Evolutionary conservation across 1,140 invertebrate genomes (phyloP).

Genomic region (Steinernema khuongi): DNA sequence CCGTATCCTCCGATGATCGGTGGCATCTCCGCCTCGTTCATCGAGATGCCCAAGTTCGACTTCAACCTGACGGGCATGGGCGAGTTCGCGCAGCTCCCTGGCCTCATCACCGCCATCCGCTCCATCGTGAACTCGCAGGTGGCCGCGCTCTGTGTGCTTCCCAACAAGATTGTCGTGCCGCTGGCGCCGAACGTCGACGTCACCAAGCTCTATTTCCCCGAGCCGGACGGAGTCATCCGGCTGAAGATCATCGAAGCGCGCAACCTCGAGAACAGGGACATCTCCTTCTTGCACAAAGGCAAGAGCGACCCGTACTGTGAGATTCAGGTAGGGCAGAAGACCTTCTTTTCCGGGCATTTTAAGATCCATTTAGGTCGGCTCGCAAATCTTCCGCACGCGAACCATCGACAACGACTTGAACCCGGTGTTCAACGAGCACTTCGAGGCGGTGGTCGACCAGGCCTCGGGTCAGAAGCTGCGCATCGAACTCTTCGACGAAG

Average conservation of each 20-base stretch:
- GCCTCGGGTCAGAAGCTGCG: conserved; percentile 54
- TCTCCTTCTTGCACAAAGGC: conserved; percentile 51
- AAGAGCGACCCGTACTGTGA: conserved; percentile 55
- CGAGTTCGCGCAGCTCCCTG: conserved; percentile 55
- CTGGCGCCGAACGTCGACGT: conserved; percentile 54
- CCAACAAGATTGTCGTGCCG: conserved; percentile 56
- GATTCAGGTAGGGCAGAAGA: conserved; percentile 49
- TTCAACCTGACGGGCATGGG: conserved; percentile 58
- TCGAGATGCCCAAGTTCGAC: conserved; percentile 54
- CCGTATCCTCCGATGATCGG: conserved; percentile 58
- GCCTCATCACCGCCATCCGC: conserved; percentile 55
- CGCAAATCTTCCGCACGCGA: conserved; percentile 46
- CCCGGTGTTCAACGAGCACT: conserved; percentile 56
- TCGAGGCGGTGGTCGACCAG: conserved; percentile 58
- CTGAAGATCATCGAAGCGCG: conserved; percentile 55
- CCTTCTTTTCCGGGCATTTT: neutral
- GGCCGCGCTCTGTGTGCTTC: conserved; percentile 52
- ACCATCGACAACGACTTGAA: conserved; percentile 58
- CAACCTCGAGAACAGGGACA: conserved; percentile 56
- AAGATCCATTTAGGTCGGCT: conserved; percentile 41
- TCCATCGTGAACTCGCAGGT: conserved; percentile 49
- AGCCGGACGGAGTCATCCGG: conserved; percentile 56
- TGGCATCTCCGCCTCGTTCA: conserved; percentile 51
- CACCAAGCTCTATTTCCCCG: conserved; percentile 56
- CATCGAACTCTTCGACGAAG: conserved; percentile 56